Evolutionary conservation across 2,797 vertebrate genomes (phyloP).

Genomic region (Phalanger gymnotis): DNA sequence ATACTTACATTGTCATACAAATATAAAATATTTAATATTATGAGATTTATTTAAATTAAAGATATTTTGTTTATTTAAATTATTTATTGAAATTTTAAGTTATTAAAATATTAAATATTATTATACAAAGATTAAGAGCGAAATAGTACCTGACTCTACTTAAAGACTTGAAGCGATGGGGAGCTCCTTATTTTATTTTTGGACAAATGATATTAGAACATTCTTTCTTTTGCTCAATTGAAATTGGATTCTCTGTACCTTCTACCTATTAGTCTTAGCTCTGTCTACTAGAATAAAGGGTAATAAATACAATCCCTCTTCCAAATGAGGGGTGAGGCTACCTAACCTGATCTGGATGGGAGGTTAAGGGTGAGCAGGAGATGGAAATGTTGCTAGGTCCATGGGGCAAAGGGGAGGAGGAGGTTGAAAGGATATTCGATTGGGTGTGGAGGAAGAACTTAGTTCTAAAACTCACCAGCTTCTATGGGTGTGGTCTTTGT

Average conservation of each 20-base stretch:
- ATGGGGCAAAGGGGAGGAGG: background rate
- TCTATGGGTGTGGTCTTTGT: constrained; percentile 92
- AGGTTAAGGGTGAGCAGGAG: background rate
- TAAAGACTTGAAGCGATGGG: background rate
- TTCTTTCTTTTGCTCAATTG: background rate
- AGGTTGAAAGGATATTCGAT: background rate
- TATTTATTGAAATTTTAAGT: too few relatives aligned
- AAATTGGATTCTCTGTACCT: background rate
- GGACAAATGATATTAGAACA: background rate
- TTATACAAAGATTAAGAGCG: background rate
- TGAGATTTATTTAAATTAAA: background rate
- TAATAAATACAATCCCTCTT: background rate
- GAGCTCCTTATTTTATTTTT: background rate
- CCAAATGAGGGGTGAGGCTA: background rate
- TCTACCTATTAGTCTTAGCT: background rate
- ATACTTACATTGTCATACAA: too few relatives aligned
- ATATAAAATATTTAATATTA: too few relatives aligned
- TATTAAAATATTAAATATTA: background rate
- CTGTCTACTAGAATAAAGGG: background rate
- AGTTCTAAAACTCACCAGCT: constrained; percentile 87
- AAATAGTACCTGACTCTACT: background rate
- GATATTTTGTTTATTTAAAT: background rate
- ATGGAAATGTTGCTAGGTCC: background rate
- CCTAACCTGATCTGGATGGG: background rate
- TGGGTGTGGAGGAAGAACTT: background rate